Evolutionary conservation across 2,113 vertebrate genomes (phyloP).

Genomic region (Benitochromis conjunctus): DNA sequence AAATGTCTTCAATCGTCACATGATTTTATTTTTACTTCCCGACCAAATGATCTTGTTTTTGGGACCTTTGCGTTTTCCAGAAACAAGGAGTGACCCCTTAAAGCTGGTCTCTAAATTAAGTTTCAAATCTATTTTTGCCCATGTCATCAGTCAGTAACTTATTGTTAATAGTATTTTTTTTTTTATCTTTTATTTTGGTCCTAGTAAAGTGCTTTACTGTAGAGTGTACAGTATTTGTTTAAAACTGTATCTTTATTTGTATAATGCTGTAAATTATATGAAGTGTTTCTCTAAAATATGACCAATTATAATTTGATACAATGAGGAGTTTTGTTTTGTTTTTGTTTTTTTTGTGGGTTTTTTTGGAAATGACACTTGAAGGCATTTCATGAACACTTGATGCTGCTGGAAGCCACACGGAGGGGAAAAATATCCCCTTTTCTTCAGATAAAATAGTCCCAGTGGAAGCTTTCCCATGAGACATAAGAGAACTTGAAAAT

Average conservation of each 20-base stretch:
- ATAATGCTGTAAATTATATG: slow-evolving; percentile 55
- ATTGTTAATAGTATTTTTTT: slow-evolving; percentile 26
- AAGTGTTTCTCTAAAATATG: slow-evolving; percentile 17
- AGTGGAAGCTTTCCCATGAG: background rate
- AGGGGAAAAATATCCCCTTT: background rate
- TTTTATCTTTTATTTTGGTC: background rate
- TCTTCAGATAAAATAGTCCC: background rate
- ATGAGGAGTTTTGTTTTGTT: background rate
- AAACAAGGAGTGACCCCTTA: slow-evolving; percentile 15
- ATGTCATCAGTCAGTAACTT: slow-evolving; percentile 26
- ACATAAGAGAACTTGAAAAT: background rate
- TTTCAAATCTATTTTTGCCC: slow-evolving; percentile 4
- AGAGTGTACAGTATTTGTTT: slow-evolving; percentile 67
- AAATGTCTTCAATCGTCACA: background rate
- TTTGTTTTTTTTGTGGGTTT: background rate
- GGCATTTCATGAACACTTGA: background rate
- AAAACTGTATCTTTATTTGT: slow-evolving; percentile 45
- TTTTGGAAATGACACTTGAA: background rate
- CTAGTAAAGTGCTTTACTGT: slow-evolving; percentile 49
- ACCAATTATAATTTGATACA: slow-evolving; percentile 6
- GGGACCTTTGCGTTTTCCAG: background rate
- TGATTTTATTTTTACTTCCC: background rate
- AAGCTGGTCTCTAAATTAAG: slow-evolving; percentile 51
- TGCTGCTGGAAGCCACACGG: slow-evolving; percentile 17
- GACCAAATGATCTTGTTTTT: slow-evolving; percentile 44